Evolutionary conservation across 2,113 vertebrate species (phyloP).

Genomic region (Gavia stellata): DNA sequence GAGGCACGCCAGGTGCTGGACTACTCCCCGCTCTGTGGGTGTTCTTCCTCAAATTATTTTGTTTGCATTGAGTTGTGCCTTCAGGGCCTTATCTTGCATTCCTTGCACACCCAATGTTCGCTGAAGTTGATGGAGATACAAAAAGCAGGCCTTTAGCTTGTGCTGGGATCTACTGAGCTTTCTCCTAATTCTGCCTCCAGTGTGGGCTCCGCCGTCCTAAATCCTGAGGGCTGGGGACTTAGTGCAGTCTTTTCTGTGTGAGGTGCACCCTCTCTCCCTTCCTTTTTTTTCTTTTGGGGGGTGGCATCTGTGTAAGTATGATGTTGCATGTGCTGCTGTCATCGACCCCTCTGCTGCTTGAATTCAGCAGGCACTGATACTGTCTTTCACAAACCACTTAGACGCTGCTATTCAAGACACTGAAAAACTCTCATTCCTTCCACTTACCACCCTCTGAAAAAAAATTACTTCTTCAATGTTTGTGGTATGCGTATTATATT

Average conservation of each 20-base stretch:
- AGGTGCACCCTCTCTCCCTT: not conserved
- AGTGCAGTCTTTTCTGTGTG: not conserved
- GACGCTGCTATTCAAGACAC: not conserved
- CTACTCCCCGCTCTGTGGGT: slow-evolving; percentile 26
- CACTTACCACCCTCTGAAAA: not conserved
- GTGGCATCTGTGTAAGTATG: not conserved
- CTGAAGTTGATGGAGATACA: not conserved
- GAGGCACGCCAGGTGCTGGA: slow-evolving; percentile 51
- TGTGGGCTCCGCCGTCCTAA: not conserved
- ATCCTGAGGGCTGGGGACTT: not conserved
- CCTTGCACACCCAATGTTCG: slow-evolving; percentile 8
- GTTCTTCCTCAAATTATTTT: slow-evolving; percentile 56
- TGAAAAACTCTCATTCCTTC: not conserved
- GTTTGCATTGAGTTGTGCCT: slow-evolving; percentile 5
- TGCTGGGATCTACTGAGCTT: not conserved
- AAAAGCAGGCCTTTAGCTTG: not conserved
- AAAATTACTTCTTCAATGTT: slow-evolving; percentile 1
- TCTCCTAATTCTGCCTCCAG: not conserved
- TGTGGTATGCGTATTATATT: slow-evolving; percentile 11
- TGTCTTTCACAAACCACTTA: not conserved
- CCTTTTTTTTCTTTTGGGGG: too few species aligned
- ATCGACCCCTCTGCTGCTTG: not conserved
- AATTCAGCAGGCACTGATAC: not conserved
- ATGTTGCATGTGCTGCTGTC: not conserved
- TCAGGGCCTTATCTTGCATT: not conserved